Evolutionary conservation across 2,888 invertebrate genomes (phyloP), one percentile per base, ranked within the genome.

Genomic region (Ashinkailepas kermadecensis): DNA sequence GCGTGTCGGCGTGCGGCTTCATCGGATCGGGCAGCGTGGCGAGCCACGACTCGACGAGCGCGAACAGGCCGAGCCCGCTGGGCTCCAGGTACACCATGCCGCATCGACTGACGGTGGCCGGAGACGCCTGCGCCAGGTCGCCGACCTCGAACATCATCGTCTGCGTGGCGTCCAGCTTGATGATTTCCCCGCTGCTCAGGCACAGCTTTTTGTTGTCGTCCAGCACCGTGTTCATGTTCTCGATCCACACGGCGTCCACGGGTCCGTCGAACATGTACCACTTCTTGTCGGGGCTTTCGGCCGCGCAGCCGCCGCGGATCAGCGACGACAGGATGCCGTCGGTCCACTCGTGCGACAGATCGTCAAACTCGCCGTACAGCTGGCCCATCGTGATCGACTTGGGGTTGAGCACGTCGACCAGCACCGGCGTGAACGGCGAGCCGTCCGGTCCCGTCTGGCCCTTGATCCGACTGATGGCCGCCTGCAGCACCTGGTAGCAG

Each of bases 131-230:
- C 0, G 97, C 96, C 85, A 98, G 88, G 88, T 97, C 96, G 25
- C 94, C 95, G 0, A 96, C 93, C 87, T 98, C 98, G 87, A 96
- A 97, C 86, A 98, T 94, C 87, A 98, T 89, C 87, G 96, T 97
- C 93, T 96, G 97, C 0, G 94, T 93, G 57, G 92, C 92, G 0
- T 96, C 93, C 57, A 83, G 83, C 82, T 84, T 96, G 83, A 97
- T 97, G 86, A 97, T 96, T 89, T 98, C 97, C 1, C 97, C 97
- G 81, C 96, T 97, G 96, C 97, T 97, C n/a, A 98, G 89, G 85
- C 97, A 98, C 58, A 98, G 89, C 87, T 97, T 98, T 88, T 96
- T 97, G 87, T 97, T 97, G 86, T 98, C 97, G 86, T 98, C 97
- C 82, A 98, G 88, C 1, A 97, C 97, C 0, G 97, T 95, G 86